A percentile compares a stretch with the other conserved stretches of the same genome.
Evolutionary conservation across 2,888 invertebrate species (phyloP).

Genomic region (Zaprionus lineosus): DNA sequence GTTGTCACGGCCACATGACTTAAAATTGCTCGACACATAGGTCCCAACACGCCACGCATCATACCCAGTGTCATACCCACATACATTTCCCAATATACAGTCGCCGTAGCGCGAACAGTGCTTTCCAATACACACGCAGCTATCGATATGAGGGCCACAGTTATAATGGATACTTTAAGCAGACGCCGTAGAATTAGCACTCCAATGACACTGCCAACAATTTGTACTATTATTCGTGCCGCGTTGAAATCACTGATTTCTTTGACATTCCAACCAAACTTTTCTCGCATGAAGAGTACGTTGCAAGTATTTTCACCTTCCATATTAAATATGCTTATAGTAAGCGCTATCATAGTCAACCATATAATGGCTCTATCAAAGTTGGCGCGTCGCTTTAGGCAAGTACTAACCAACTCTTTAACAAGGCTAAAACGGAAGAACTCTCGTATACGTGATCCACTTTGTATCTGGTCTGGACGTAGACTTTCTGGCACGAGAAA

Average conservation of each 20-base stretch:
- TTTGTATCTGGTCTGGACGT: conserved; percentile 65
- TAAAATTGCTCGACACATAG: conserved; percentile 82
- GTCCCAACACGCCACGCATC: conserved; percentile 80
- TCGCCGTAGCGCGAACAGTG: conserved; percentile 80
- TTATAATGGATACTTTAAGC: conserved; percentile 77
- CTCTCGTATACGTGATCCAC: conserved; percentile 78
- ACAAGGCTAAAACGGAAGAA: conserved; percentile 81
- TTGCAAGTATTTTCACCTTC: conserved; percentile 83
- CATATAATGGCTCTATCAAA: conserved; percentile 82
- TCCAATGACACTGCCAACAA: conserved; percentile 85
- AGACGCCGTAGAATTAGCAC: conserved; percentile 84
- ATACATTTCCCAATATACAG: conserved; percentile 80
- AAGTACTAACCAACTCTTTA: conserved; percentile 80
- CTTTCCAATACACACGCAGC: conserved; percentile 80
- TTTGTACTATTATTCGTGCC: conserved; percentile 84
- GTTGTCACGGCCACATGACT: conserved; percentile 79
- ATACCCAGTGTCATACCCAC: conserved; percentile 77
- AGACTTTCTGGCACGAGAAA: conserved; percentile 81
- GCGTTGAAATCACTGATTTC: conserved; percentile 82
- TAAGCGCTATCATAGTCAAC: conserved; percentile 80
- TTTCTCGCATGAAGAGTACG: conserved; percentile 83
- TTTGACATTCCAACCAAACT: conserved; percentile 81
- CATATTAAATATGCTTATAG: conserved; percentile 80
- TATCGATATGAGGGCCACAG: conserved; percentile 78
- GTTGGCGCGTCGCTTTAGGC: conserved; percentile 78